phyloP scores from a whole-genome alignment of 2,113 vertebrate genomes.

The Poeciliopsis occidentalis region DNA sequence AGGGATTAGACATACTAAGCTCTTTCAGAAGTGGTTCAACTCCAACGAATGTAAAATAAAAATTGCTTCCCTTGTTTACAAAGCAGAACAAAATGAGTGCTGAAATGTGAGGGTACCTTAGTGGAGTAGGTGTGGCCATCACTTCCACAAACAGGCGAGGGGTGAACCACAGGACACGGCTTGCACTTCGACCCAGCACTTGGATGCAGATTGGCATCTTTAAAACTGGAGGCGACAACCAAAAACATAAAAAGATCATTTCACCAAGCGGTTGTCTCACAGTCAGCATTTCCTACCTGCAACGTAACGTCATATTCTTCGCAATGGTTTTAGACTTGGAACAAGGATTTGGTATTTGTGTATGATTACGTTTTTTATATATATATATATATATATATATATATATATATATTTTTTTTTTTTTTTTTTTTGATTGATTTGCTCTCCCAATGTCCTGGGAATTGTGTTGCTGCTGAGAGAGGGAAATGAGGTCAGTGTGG shows the following conservation, averaged over 20 bases:
- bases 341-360: conserved; percentile 59
- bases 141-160: conserved; percentile 90
- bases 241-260: conserved; percentile 8
- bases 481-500: conserved; percentile 70
- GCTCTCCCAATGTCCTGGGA: conserved; percentile 30
- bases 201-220: conserved; percentile 85
- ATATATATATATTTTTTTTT: too few relatives aligned
- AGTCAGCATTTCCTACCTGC: conserved; percentile 3
- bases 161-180: conserved; percentile 87
- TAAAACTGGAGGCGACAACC: conserved; percentile 81
- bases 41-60: background rate
- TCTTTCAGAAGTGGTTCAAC: background rate
- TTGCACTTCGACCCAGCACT: conserved; percentile 88
- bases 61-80: background rate
- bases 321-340: conserved; percentile 38
- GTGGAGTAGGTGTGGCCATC: conserved; percentile 93
- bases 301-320: conserved; percentile 22
- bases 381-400: too few relatives aligned
- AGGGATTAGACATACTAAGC: background rate
- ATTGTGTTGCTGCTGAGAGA: conserved; percentile 59
- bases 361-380: conserved; percentile 63
- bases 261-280: background rate
- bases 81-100: background rate
- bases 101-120: conserved; percentile 76
- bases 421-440: background rate